phyloP scores from a whole-genome alignment of 2,113 vertebrate species.

The Myanophis thanlyinensis region DNA sequence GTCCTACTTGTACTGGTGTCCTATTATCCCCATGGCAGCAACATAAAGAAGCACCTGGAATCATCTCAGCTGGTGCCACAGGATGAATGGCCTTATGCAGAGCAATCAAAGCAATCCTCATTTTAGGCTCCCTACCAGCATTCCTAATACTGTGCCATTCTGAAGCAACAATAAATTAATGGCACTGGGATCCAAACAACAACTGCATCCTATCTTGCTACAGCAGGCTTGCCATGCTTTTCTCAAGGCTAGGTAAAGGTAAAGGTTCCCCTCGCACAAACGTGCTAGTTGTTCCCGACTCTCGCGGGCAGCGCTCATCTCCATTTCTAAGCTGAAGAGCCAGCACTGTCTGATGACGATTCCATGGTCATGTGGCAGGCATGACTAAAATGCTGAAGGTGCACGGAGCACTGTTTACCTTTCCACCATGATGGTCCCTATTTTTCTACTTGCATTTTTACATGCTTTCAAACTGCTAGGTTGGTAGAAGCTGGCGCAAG shows the following conservation, averaged over 20 bases:
- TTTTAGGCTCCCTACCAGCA: neutral
- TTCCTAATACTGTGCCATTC: neutral
- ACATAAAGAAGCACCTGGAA: neutral
- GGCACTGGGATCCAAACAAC: neutral
- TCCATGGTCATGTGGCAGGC: too few relatives aligned
- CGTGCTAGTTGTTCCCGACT: too few relatives aligned
- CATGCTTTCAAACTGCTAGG: too few relatives aligned
- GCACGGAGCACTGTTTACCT: too few relatives aligned
- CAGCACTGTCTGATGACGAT: too few relatives aligned
- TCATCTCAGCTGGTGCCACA: neutral
- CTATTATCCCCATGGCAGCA: neutral
- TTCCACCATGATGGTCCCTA: too few relatives aligned
- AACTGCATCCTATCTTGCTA: neutral
- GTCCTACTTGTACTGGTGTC: neutral
- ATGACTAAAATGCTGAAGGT: too few relatives aligned
- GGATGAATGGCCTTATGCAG: neutral
- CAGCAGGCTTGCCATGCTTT: neutral
- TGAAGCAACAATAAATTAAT: neutral
- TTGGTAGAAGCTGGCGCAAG: too few relatives aligned
- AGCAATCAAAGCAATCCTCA: neutral
- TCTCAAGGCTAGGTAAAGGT: neutral
- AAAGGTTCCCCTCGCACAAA: too few relatives aligned
- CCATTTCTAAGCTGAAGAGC: too few relatives aligned
- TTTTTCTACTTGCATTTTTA: too few relatives aligned
- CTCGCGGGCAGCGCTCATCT: too few relatives aligned